Evolutionary conservation across 2,113 vertebrate species (phyloP).

Genomic region (Takifugu flavidus): DNA sequence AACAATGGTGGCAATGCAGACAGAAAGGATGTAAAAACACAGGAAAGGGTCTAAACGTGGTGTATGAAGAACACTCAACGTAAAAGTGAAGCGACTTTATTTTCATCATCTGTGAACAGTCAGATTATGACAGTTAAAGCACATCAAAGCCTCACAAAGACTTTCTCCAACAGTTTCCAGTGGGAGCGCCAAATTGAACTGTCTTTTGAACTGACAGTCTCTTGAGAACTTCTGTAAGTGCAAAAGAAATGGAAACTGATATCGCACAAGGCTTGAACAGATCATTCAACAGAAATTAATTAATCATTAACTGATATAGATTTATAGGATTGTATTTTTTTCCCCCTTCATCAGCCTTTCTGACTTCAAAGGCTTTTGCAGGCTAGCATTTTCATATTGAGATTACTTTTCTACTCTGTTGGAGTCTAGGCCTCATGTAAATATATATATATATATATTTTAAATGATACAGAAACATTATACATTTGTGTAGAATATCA

Average conservation of each 20-base stretch:
- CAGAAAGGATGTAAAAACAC: too few species aligned
- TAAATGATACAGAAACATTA: too few species aligned
- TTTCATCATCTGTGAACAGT: constrained; percentile 41
- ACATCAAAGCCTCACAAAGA: constrained; percentile 63
- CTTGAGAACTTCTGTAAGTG: constrained; percentile 65
- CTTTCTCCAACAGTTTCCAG: constrained; percentile 57
- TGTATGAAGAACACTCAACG: too few species aligned
- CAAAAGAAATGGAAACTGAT: constrained; percentile 63
- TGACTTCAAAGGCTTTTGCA: constrained; percentile 55
- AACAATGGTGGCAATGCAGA: too few species aligned
- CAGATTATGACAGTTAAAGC: constrained; percentile 54
- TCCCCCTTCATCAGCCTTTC: constrained; percentile 15
- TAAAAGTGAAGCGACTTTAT: constrained; percentile 33
- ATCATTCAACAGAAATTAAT: constrained; percentile 67
- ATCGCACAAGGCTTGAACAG: constrained; percentile 63
- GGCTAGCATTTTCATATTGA: constrained; percentile 37
- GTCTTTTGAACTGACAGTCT: constrained; percentile 68
- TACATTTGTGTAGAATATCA: too few species aligned
- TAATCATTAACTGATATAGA: constrained; percentile 69
- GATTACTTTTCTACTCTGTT: constrained; percentile 11
- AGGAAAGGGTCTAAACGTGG: too few species aligned
- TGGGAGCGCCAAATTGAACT: constrained; percentile 64
- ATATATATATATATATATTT: too few species aligned
- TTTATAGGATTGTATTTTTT: constrained; percentile 54
- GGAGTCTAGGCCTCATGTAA: neutral